phyloP scores from a whole-genome alignment of 2,888 invertebrate species.

The Drosophila sordidula region DNA sequence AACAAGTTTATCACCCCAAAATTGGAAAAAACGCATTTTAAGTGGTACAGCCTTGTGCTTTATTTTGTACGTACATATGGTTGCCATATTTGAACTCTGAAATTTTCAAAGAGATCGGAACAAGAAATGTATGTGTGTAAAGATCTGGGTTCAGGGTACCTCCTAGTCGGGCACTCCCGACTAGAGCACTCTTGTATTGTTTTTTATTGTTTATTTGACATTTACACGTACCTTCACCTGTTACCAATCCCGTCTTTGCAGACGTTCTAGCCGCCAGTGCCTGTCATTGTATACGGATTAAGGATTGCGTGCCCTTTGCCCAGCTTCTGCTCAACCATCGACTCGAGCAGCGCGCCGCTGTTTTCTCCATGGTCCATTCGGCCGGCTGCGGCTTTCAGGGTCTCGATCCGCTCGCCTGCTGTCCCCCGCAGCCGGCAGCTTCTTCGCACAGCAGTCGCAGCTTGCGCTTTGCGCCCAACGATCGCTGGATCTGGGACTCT shows the following conservation, averaged over 20 bases:
- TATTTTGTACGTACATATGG: no score
- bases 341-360: conserved; percentile 54
- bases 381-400: conserved; percentile 78
- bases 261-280: conserved; percentile 27
- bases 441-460: conserved; percentile 25
- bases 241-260: conserved; percentile 26
- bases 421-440: conserved; percentile 52
- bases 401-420: conserved; percentile 78
- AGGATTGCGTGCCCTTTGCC: conserved; percentile 74
- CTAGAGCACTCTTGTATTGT: neutral
- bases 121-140: no score
- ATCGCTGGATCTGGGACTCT: conserved; percentile 82
- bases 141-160: neutral
- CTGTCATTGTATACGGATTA: conserved; percentile 81
- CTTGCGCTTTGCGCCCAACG: conserved; percentile 46
- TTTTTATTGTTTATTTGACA: no score
- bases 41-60: no score
- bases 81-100: no score
- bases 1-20: no score
- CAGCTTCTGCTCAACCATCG: conserved; percentile 62
- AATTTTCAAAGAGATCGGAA: no score
- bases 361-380: conserved; percentile 68
- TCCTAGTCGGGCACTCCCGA: neutral
- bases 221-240: conserved; percentile 26
- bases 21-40: no score